Evolutionary conservation across 2,888 invertebrate genomes (phyloP), one percentile per base, ranked within the genome.

Genomic region (Caenorhabditis wallacei): DNA sequence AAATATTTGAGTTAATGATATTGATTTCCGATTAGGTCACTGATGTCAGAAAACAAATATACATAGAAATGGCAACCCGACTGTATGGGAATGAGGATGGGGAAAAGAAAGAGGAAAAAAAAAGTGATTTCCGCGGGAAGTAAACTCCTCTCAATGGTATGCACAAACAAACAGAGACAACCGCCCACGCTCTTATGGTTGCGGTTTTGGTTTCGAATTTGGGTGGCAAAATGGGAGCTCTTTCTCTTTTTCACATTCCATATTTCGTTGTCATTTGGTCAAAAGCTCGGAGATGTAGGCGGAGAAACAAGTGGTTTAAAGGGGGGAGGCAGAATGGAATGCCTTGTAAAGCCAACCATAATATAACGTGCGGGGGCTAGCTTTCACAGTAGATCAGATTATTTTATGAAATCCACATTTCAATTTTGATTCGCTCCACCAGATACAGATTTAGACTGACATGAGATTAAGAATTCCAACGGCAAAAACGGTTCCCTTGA

Each of bases 31-130:
- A 71, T 56, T 48, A 48, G 59, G 59, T 22, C 48, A 48, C 48
- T 74, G 64, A 74, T 56, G 74, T 74, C 64, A 74, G 74, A 74
- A 64, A 74, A 74, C 74, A 74, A 74, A 74, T 30, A 66, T 66
- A 30, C 26, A 53, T 24, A 18, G n/a, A 37, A 22, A 22, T 37
- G 66, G 66, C 53, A 53, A 64, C 30, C 16, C 59, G 61, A 43
- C 24, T 22, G 59, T n/a, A n/a, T n/a, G n/a, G n/a, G n/a, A n/a
- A n/a, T n/a, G n/a, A n/a, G n/a, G n/a, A n/a, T n/a, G 20, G n/a
- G 51, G 11, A 51, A 51, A 40, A 64, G 35, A 63, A 46, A 46
- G 24, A 43, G 10, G 37, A 18, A 30, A 30, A 37, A 51, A 51
- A 66, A 24, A 66, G 18, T 66, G 66, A 66, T 53, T 66, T 66